Conservation (phyloP, 1,140 invertebrate species). For the Brachionus rotundiformis region DNA sequence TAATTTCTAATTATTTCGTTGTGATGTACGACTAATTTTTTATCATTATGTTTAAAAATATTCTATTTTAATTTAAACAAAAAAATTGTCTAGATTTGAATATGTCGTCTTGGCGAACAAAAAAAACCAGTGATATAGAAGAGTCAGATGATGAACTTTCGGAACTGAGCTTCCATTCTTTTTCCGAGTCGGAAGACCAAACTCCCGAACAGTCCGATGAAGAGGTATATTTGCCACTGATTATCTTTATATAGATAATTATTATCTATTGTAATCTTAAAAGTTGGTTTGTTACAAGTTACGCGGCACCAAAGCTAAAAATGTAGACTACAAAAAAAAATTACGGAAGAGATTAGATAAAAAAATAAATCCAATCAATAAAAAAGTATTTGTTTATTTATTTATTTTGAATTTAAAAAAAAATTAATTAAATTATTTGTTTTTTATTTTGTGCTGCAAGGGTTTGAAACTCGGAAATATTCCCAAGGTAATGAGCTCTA, state of each 20-base stretch:
- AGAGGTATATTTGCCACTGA: neutral
- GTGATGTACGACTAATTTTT: too few relatives aligned
- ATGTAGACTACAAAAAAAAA: neutral
- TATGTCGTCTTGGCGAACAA: neutral
- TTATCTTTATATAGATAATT: too few relatives aligned
- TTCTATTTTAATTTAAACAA: neutral
- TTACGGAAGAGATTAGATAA: neutral
- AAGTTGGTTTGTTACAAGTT: too few relatives aligned
- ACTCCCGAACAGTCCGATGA: neutral
- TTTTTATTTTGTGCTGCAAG: neutral
- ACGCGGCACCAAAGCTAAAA: too few relatives aligned
- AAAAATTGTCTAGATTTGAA: neutral
- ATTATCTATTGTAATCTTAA: too few relatives aligned
- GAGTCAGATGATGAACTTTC: neutral
- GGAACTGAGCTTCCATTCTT: neutral
- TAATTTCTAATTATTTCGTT: too few relatives aligned
- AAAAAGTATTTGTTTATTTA: neutral
- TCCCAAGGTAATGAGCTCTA: neutral
- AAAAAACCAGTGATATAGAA: neutral
- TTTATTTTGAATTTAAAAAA: neutral
- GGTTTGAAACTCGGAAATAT: neutral
- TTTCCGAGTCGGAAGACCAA: neutral
- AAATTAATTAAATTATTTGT: neutral
- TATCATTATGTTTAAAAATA: neutral
- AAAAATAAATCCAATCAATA: neutral